Base-by-base conservation (phyloP, 2,113 vertebrate genomes). In the Platysteira castanea region DNA sequence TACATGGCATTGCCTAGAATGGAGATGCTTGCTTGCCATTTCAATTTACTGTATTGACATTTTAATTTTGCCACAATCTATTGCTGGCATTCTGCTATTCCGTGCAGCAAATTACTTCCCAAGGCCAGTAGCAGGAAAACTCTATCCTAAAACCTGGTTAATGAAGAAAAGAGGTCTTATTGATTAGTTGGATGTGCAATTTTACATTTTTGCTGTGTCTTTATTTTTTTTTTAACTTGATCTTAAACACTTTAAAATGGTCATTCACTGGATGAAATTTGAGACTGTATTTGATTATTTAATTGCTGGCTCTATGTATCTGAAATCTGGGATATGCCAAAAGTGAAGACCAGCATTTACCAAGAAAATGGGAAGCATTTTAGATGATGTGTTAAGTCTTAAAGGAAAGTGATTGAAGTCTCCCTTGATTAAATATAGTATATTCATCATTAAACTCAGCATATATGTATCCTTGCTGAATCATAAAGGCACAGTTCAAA, bases 1-100 rank as follows among this genome's bases (percentile, higher is more conserved):
- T 88, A 96, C 85, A 95, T 87, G 91, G 89, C 27, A 47, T 16
- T 56, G 56, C 80, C 73, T 77, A 59, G 59, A 95, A 60, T 53
- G 37, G 42, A 68, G 69, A 75, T 77, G 61, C 87, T 90, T 93
- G 74, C 71, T 70, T 91, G 95, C 53, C 89, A 70, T 80, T 95
- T 94, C 77, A 95, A 96, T 96, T 96, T 96, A 96, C 69, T 85
- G 50, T 90, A 96, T 26, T 89, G 93, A 95, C 86, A 90, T 95
- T 98, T 97, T 96, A 97, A 97, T 97, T 96, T 94, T 81, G 52
- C 41, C 44, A 64, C 9, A 11, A 79, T 96, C 60, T 77, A 88
- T 80, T 84, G 61, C 9, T 79, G 52, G 61, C 35, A 84, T 81
- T 95, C 89, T 4, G 42, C 78, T 96, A 67, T 79, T 80, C 63